These are phyloP conservation scores for Philypnodon macrostomus DNA, from an alignment of 2,797 vertebrate species.

Conservation along the genomic window DNA sequence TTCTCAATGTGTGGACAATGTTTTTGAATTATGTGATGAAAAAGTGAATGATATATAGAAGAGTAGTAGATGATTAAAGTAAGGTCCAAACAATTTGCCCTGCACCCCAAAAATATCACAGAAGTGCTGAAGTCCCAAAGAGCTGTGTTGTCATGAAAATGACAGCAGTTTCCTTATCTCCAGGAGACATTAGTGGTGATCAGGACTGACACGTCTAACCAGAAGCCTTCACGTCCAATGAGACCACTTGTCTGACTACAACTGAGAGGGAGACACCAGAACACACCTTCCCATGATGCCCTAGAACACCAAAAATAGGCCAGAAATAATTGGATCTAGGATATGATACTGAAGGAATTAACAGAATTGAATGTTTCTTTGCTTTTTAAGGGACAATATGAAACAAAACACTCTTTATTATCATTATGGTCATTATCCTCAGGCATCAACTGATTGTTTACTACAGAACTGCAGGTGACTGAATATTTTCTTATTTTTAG, in stretches of 20 bases:
- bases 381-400: too few relatives aligned
- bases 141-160: conserved; percentile 55
- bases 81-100: conserved; percentile 25
- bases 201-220: conserved; percentile 72
- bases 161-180: conserved; percentile 51
- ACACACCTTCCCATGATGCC: conserved; percentile 43
- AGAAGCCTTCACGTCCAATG: conserved; percentile 72
- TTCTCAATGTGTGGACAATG: too few relatives aligned
- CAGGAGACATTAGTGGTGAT: conserved; percentile 62
- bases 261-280: conserved; percentile 59
- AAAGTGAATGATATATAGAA: background rate
- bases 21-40: conserved; percentile 14
- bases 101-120: conserved; percentile 45
- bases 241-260: conserved; percentile 73
- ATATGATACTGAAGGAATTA: too few relatives aligned
- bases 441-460: too few relatives aligned
- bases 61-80: background rate
- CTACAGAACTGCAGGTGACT: too few relatives aligned
- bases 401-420: too few relatives aligned
- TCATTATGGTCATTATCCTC: too few relatives aligned
- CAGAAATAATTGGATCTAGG: conserved; percentile 1
- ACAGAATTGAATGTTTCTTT: too few relatives aligned
- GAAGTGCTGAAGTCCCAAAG: conserved; percentile 70
- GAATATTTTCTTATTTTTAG: too few relatives aligned
- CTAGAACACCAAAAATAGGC: conserved; percentile 13